phyloP scores from a whole-genome alignment of 2,888 invertebrate genomes.

The Morpho achilles region DNA sequence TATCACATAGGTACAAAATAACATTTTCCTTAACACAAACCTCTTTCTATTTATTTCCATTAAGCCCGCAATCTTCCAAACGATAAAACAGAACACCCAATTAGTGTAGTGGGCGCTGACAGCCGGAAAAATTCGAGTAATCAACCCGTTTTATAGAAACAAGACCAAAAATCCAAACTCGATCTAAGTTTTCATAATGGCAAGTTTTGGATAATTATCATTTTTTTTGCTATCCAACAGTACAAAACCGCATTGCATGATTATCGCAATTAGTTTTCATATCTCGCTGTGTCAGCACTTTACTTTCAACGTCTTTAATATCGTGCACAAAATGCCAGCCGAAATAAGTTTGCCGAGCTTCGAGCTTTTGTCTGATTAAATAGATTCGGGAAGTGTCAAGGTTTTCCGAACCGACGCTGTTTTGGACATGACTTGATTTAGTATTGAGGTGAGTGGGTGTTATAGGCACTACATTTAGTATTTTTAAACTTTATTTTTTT shows the following conservation, averaged over 20 bases:
- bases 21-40: conserved; percentile 8
- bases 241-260: conserved; percentile 41
- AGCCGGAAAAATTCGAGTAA: conserved; percentile 22
- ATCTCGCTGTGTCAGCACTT: conserved; percentile 36
- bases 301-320: conserved; percentile 26
- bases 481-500: too few species aligned
- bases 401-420: conserved; percentile 8
- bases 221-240: conserved; percentile 15
- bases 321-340: conserved; percentile 9
- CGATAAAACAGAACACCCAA: conserved; percentile 22
- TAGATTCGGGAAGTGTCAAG: conserved; percentile 12
- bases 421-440: conserved; percentile 11
- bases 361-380: conserved; percentile 8
- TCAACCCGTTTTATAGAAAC: conserved; percentile 18
- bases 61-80: conserved; percentile 10
- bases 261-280: conserved; percentile 52
- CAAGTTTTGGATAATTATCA: conserved; percentile 26
- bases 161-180: conserved; percentile 20
- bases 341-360: conserved; percentile 9
- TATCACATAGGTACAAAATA: conserved; percentile 10
- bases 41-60: conserved; percentile 18
- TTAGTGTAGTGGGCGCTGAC: conserved; percentile 21
- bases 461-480: background rate
- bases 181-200: conserved; percentile 25
- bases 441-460: conserved; percentile 8